Evolutionary conservation across 2,113 vertebrate genomes (phyloP).

Genomic region (Fukomys damarensis): DNA sequence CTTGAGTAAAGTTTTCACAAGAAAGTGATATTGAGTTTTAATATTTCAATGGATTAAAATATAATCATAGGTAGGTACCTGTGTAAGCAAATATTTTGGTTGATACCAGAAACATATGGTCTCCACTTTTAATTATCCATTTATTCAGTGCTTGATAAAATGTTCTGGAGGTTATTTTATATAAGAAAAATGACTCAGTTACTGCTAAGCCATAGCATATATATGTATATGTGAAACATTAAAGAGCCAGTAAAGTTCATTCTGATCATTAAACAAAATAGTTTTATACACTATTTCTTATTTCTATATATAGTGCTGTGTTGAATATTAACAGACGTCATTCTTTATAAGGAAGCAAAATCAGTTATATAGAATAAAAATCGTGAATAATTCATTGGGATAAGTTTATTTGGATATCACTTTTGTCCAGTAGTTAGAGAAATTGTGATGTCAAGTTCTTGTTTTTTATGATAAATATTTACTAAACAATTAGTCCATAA

Average conservation of each 20-base stretch:
- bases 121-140: background rate
- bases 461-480: background rate
- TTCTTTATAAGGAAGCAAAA: background rate
- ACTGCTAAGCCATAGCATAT: background rate
- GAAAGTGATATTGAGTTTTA: background rate
- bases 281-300: background rate
- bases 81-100: background rate
- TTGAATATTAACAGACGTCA: background rate
- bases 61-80: background rate
- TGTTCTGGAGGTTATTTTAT: background rate
- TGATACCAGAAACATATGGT: background rate
- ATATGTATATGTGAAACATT: background rate
- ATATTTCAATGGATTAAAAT: background rate
- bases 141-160: background rate
- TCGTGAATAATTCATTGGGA: background rate
- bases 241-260: background rate
- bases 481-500: background rate
- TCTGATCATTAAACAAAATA: background rate
- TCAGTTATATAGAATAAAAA: background rate
- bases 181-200: background rate
- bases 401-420: background rate
- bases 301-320: background rate
- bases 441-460: background rate
- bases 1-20: background rate
- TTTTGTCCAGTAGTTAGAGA: background rate